Percentiles rank a stretch among this genome's conserved stretches.
phyloP scores from a whole-genome alignment of 2,113 vertebrate genomes.

The Alosa alosa region DNA sequence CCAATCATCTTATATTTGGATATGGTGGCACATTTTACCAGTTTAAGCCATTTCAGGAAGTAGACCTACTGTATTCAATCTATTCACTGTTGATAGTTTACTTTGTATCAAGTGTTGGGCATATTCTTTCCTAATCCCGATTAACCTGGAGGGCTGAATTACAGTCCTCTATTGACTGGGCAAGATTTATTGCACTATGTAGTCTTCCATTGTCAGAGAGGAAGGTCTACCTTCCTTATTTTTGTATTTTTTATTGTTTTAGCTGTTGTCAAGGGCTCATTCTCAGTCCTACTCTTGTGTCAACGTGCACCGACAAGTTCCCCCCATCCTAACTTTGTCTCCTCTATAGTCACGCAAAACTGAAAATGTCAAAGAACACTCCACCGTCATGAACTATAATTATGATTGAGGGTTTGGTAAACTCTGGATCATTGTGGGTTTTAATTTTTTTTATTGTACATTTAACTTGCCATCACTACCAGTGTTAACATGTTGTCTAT shows the following conservation, averaged over 20 bases:
- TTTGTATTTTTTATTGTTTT: neutral
- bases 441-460: neutral
- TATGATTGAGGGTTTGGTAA: conserved; percentile 7
- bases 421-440: neutral
- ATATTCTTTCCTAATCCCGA: neutral
- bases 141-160: neutral
- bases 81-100: neutral
- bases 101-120: conserved; percentile 1
- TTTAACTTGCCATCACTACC: neutral
- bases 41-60: neutral
- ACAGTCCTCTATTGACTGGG: neutral
- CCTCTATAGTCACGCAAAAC: neutral
- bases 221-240: neutral
- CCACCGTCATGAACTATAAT: conserved; percentile 6
- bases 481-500: conserved; percentile 6
- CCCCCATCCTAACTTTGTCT: neutral
- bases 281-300: conserved; percentile 4
- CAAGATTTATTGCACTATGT: neutral
- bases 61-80: neutral
- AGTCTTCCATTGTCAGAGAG: neutral
- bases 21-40: neutral
- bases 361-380: neutral
- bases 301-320: conserved; percentile 6
- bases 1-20: neutral
- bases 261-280: neutral